A percentile compares a stretch with the other conserved stretches of the same genome.
Evolutionary conservation across 2,113 vertebrate genomes (phyloP).

Genomic region (Sula dactylatra): DNA sequence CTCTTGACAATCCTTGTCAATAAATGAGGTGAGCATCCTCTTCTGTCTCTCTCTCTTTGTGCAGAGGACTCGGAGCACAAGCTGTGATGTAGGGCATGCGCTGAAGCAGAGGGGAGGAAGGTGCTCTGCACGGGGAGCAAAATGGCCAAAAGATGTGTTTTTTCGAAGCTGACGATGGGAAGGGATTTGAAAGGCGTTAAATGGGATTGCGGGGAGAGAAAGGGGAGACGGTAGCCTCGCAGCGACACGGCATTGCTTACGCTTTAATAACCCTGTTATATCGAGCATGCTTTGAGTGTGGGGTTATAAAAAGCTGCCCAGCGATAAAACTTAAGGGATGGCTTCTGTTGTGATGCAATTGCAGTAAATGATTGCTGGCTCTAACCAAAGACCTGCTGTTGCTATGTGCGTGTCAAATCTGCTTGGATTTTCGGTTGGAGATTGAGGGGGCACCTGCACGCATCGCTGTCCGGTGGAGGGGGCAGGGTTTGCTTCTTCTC

Average conservation of each 20-base stretch:
- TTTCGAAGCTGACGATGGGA: accelerated
- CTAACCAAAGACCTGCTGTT: neutral
- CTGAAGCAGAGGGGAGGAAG: neutral
- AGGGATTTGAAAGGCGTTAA: neutral
- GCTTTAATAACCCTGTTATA: neutral
- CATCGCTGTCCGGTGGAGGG: neutral
- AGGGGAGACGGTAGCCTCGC: neutral
- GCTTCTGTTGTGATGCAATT: conserved; percentile 17
- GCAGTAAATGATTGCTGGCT: neutral
- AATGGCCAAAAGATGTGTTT: neutral
- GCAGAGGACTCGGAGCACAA: neutral
- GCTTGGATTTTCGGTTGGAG: neutral
- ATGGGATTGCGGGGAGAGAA: neutral
- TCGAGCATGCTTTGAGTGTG: accelerated
- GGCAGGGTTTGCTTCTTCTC: neutral
- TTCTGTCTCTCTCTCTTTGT: neutral
- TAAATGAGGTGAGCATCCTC: conserved; percentile 62
- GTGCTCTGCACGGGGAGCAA: neutral
- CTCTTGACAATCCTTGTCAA: neutral
- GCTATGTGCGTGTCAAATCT: neutral
- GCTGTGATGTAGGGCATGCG: neutral
- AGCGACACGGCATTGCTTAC: accelerated
- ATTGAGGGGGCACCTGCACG: neutral
- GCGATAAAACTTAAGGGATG: neutral
- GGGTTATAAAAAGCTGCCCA: neutral